Evolutionary conservation across 2,113 vertebrate species (phyloP).

Genomic region (Eurystomus gularis): DNA sequence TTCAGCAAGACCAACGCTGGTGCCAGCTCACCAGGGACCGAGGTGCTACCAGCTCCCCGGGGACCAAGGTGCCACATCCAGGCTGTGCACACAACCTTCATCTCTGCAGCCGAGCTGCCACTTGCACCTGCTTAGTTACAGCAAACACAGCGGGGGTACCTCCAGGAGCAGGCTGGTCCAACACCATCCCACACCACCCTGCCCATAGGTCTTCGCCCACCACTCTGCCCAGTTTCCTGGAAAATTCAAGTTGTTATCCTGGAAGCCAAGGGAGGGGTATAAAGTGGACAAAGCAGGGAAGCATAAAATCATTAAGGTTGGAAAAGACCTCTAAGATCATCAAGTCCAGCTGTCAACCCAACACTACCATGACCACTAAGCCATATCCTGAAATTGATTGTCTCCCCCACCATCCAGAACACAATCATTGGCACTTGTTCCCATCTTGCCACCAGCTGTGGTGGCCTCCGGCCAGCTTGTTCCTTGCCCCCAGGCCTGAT

Average conservation of each 20-base stretch:
- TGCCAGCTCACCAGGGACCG: background rate
- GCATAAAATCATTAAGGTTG: too few relatives aligned
- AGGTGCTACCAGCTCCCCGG: background rate
- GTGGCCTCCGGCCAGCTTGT: background rate
- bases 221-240: background rate
- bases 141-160: background rate
- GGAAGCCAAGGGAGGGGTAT: accelerated
- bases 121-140: background rate
- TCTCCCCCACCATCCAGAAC: background rate
- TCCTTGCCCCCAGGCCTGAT: background rate
- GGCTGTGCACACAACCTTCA: background rate
- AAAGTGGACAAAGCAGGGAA: background rate
- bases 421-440: too few relatives aligned
- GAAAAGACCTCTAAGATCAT: too few relatives aligned
- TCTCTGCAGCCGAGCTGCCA: background rate
- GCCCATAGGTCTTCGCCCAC: background rate
- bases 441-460: background rate
- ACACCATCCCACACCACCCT: accelerated
- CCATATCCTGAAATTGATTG: background rate
- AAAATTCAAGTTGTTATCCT: background rate
- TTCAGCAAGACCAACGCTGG: background rate
- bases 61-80: accelerated
- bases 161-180: background rate
- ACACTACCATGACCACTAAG: too few relatives aligned
- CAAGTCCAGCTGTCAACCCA: too few relatives aligned